These are phyloP conservation scores for Chamaea fasciata DNA, from an alignment of 2,113 vertebrate genomes.

Conservation along the genomic window DNA sequence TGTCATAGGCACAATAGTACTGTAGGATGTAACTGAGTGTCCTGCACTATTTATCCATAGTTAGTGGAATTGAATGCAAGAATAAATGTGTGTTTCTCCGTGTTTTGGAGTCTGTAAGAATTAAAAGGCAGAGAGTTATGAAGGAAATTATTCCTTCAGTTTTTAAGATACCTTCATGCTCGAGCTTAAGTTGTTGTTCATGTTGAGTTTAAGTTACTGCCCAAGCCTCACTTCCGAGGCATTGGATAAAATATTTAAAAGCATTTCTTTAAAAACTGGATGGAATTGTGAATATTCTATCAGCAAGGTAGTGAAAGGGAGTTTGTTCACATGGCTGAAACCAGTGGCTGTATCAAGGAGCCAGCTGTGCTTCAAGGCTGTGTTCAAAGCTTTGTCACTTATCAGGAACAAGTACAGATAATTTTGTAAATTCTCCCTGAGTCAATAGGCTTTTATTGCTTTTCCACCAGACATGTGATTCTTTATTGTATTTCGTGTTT, in stretches of 20 bases:
- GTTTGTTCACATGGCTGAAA: background rate
- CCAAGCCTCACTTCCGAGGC: background rate
- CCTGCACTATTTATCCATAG: background rate
- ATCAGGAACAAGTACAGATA: background rate
- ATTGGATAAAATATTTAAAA: background rate
- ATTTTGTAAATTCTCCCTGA: background rate
- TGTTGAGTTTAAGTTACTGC: background rate
- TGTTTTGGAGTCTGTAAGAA: background rate
- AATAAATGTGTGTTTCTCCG: fast-evolving
- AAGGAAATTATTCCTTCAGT: background rate
- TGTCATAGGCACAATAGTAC: background rate
- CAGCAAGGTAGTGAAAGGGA: background rate
- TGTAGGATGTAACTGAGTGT: background rate
- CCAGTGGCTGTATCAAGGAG: background rate
- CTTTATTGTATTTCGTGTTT: background rate
- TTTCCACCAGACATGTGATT: background rate
- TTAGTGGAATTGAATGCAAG: background rate
- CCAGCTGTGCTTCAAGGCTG: background rate
- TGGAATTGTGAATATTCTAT: background rate
- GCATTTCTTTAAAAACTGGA: background rate
- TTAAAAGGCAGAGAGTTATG: background rate
- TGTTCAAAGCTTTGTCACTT: background rate
- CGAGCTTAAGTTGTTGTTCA: background rate
- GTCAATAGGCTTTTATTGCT: background rate
- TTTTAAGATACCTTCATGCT: background rate